Conservation (phyloP, 2,888 invertebrate genomes). For the Chymomyza caudatula region DNA sequence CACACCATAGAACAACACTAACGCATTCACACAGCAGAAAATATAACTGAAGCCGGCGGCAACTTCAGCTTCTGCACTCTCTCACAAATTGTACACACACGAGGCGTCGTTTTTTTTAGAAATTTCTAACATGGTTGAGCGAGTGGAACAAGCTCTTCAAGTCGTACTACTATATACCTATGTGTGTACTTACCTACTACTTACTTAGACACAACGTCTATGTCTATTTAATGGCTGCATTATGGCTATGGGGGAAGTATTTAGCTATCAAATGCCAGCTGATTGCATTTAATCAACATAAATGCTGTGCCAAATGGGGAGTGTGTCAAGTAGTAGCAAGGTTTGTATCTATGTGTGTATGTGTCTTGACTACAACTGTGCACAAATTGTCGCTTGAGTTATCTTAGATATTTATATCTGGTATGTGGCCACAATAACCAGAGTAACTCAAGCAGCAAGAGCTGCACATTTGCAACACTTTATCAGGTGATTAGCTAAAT, state of each 20-base stretch:
- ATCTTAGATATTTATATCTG: background rate
- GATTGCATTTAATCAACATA: conserved; percentile 21
- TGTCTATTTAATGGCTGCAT: background rate
- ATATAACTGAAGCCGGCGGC: background rate
- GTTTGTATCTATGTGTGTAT: background rate
- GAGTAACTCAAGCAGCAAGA: background rate
- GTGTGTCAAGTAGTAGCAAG: background rate
- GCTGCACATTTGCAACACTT: background rate
- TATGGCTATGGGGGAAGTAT: conserved; percentile 28
- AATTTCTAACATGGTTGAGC: background rate
- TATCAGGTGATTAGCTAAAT: background rate
- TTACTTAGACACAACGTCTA: background rate
- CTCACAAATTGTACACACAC: background rate
- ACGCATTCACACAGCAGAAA: background rate
- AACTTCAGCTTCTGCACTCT: background rate
- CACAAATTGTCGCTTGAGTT: background rate
- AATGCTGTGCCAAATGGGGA: background rate
- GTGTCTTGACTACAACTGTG: background rate
- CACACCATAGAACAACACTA: background rate
- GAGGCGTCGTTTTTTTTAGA: background rate
- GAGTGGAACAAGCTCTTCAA: background rate
- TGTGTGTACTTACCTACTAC: background rate
- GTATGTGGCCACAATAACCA: background rate
- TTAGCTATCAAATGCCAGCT: conserved; percentile 31
- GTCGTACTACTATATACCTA: background rate